phyloP scores from a whole-genome alignment of 2,797 vertebrate species.

The Pipistrellus pygmaeus region DNA sequence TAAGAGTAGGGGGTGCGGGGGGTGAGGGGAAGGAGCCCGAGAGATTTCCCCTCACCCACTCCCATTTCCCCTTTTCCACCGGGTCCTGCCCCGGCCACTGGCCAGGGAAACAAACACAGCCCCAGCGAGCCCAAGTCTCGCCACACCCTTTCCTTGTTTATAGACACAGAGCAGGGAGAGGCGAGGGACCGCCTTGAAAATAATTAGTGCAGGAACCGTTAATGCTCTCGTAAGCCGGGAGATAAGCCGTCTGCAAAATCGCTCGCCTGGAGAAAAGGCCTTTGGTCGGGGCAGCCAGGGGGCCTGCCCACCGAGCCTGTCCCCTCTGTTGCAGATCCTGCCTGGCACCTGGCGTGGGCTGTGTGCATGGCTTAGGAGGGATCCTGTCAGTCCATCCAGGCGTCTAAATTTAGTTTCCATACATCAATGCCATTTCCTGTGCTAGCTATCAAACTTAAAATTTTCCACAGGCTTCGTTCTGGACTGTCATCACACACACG shows the following conservation, averaged over 20 bases:
- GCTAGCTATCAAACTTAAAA: conserved; percentile 49
- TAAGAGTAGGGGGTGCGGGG: not conserved
- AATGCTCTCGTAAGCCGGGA: conserved; percentile 17
- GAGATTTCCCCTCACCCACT: not conserved
- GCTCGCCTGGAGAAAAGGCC: not conserved
- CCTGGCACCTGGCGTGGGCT: conserved; percentile 57
- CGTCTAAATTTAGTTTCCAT: conserved; percentile 69
- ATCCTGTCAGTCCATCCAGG: conserved; percentile 63
- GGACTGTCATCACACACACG: conserved; percentile 44
- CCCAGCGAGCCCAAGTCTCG: conserved; percentile 19
- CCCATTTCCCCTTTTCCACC: conserved; percentile 39
- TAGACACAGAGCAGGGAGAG: conserved; percentile 11
- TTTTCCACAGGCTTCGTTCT: conserved; percentile 69
- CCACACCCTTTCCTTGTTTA: conserved; percentile 82
- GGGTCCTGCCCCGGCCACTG: not conserved
- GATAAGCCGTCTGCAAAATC: conserved; percentile 46
- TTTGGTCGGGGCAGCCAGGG: not conserved
- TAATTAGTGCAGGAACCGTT: conserved; percentile 9
- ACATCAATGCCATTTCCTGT: conserved; percentile 71
- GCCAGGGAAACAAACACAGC: not conserved
- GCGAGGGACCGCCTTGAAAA: conserved; percentile 40
- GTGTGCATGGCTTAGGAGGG: conserved; percentile 9
- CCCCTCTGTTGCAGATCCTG: conserved; percentile 26
- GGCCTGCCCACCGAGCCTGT: not conserved
- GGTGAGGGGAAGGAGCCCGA: not conserved